Evolutionary conservation across 1,140 invertebrate species (phyloP).

Genomic region (Zaprionus ornatus): DNA sequence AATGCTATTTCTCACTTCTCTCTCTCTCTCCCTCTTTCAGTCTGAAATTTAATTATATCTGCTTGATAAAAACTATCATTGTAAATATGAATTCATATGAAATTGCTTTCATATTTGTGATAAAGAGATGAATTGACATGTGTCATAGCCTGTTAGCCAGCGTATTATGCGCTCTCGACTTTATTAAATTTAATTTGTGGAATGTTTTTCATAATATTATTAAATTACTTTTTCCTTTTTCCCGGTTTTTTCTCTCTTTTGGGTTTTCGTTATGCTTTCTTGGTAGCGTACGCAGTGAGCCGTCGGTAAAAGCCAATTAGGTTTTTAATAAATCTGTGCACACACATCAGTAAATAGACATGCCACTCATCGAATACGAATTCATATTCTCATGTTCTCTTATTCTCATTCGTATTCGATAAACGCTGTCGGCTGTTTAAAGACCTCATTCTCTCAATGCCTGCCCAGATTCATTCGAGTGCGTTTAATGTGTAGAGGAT

Average conservation of each 20-base stretch:
- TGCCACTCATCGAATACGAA: conserved; percentile 13
- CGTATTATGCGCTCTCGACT: background rate
- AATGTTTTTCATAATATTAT: background rate
- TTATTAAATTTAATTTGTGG: conserved; percentile 2
- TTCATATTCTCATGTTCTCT: background rate
- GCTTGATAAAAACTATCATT: background rate
- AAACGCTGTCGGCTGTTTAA: conserved; percentile 4
- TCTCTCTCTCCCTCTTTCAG: no score
- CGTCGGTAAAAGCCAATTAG: conserved; percentile 37
- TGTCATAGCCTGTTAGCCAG: background rate
- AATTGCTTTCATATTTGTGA: background rate
- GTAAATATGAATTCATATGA: background rate
- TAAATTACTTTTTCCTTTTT: background rate
- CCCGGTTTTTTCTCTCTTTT: background rate
- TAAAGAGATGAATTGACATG: background rate
- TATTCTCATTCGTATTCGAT: conserved; percentile 8
- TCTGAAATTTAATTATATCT: no score
- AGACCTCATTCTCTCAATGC: background rate
- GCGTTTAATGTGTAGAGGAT: conserved; percentile 20
- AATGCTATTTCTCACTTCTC: no score
- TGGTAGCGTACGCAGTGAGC: conserved; percentile 5
- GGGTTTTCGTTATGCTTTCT: background rate
- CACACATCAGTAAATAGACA: conserved; percentile 36
- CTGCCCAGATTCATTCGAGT: conserved; percentile 11
- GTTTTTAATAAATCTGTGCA: conserved; percentile 41